These are phyloP conservation scores for Plecturocebus donacophilus DNA, from an alignment of 2,113 vertebrate species.

Conservation along the genomic window DNA sequence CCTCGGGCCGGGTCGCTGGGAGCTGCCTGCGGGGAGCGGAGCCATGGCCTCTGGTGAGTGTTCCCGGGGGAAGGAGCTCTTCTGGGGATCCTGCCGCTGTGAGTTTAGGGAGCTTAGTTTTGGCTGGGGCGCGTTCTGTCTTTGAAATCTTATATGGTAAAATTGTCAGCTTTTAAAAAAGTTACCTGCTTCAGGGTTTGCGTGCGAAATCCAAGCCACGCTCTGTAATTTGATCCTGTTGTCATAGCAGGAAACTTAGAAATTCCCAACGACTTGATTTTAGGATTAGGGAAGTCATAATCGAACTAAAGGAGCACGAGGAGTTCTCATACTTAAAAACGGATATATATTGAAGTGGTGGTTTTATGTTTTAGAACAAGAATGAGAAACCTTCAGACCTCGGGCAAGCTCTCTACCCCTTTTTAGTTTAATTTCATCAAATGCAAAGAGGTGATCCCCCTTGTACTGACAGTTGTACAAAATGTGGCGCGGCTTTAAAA, in stretches of 20 bases:
- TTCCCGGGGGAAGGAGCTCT: not conserved
- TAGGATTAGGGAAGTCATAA: not conserved
- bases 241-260: not conserved
- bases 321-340: not conserved
- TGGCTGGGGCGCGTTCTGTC: not conserved
- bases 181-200: not conserved
- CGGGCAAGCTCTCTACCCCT: not conserved
- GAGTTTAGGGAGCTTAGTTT: not conserved
- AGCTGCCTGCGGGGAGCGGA: constrained; percentile 34
- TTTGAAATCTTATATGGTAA: not conserved
- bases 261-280: not conserved
- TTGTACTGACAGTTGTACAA: not conserved
- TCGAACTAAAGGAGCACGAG: not conserved
- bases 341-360: not conserved
- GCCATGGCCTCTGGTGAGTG: constrained; percentile 74
- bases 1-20: not conserved
- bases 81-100: not conserved
- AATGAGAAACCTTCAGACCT: constrained; percentile 48
- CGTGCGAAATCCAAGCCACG: constrained; percentile 40
- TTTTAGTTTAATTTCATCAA: not conserved
- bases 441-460: not conserved
- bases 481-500: not conserved
- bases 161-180: not conserved
- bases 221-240: constrained; percentile 7
- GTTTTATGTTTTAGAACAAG: not conserved